Percentiles rank a stretch among this genome's conserved stretches.
Conservation (phyloP, 2,888 invertebrate species). For the Dorcus hopei region DNA sequence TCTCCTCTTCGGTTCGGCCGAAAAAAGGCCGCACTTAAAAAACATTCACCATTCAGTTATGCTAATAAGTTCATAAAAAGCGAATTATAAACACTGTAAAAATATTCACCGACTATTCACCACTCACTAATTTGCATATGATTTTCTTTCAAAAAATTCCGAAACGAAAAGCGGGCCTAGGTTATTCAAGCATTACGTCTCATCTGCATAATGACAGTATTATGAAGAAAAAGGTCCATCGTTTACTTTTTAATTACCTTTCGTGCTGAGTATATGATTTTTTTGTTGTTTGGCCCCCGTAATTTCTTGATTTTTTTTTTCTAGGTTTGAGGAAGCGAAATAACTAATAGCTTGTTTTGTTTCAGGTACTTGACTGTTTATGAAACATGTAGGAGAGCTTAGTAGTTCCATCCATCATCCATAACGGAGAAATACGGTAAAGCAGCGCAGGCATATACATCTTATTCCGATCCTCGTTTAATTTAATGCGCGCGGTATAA, state of each 20-base stretch:
- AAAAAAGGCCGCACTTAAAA: conserved; percentile 22
- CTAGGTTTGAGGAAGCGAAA: background rate
- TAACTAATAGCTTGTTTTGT: conserved; percentile 16
- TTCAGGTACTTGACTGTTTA: conserved; percentile 26
- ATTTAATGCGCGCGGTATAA: conserved; percentile 42
- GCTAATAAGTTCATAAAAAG: conserved; percentile 48
- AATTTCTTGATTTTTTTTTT: no score
- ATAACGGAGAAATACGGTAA: conserved; percentile 32
- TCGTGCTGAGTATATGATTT: no score
- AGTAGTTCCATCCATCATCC: conserved; percentile 38
- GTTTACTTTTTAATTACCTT: conserved; percentile 5
- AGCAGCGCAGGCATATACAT: conserved; percentile 35
- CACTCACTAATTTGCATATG: conserved; percentile 48
- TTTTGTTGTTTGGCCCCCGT: no score
- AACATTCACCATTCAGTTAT: conserved; percentile 43
- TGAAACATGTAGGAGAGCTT: conserved; percentile 12
- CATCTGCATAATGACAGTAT: conserved; percentile 47
- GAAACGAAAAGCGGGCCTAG: conserved; percentile 40
- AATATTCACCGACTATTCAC: conserved; percentile 49
- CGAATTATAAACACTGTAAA: conserved; percentile 51
- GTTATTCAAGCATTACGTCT: conserved; percentile 41
- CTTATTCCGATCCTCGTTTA: conserved; percentile 43
- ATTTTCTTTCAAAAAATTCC: conserved; percentile 43
- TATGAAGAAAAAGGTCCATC: conserved; percentile 31
- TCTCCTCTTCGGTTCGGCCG: background rate